These are phyloP conservation scores for Artibeus jamaicensis DNA, from an alignment of 2,797 vertebrate genomes.

Conservation along the genomic window DNA sequence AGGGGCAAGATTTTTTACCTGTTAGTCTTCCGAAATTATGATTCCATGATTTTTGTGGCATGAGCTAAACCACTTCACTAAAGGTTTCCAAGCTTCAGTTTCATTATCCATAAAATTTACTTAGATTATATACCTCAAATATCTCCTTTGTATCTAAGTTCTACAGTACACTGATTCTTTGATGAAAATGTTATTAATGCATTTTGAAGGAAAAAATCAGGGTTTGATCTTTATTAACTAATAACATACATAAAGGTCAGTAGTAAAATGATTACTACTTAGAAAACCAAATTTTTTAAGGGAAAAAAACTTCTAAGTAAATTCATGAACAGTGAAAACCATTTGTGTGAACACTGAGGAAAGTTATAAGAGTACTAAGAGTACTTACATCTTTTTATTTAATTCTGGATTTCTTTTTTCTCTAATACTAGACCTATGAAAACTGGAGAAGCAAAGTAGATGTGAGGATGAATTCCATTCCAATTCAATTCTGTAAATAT, in stretches of 20 bases:
- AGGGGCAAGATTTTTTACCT: neutral
- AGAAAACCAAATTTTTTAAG: neutral
- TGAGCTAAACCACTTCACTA: neutral
- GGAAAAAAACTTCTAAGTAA: too few relatives aligned
- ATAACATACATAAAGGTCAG: neutral
- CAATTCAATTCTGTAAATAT: conserved; percentile 57
- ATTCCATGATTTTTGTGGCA: neutral
- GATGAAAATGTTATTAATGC: neutral
- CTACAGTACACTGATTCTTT: neutral
- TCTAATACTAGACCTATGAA: neutral
- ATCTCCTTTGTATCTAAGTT: neutral
- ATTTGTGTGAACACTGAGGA: neutral
- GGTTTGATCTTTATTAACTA: neutral
- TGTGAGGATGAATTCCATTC: neutral
- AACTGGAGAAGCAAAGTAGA: conserved; percentile 1
- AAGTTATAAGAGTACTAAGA: neutral
- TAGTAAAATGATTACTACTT: neutral
- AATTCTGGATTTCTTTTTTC: neutral
- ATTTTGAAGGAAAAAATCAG: neutral
- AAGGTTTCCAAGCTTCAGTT: neutral
- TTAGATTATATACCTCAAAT: neutral
- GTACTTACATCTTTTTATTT: conserved; percentile 6
- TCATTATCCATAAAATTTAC: neutral
- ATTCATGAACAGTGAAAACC: neutral
- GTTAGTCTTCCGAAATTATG: neutral